These are phyloP conservation scores for Elaphurus davidianus DNA, from an alignment of 2,113 vertebrate species.

Conservation along the genomic window DNA sequence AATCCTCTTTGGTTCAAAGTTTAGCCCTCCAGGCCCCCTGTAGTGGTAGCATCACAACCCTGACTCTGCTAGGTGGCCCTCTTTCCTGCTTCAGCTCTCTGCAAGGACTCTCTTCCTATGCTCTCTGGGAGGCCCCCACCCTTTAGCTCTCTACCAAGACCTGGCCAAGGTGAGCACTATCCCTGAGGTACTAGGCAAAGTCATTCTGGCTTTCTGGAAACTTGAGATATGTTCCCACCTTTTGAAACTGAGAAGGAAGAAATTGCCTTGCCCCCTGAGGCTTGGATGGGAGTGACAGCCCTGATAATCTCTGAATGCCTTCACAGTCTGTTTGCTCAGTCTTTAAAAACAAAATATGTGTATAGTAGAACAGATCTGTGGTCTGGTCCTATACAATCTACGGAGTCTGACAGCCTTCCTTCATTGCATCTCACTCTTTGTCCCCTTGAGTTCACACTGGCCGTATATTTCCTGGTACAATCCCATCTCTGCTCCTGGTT, in stretches of 20 bases:
- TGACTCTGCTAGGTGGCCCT: neutral
- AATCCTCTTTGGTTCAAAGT: neutral
- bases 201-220: neutral
- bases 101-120: neutral
- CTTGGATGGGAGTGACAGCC: neutral
- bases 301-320: neutral
- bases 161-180: neutral
- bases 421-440: neutral
- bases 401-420: too few species aligned
- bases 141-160: neutral
- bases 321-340: neutral
- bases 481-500: neutral
- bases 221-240: neutral
- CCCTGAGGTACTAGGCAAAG: neutral
- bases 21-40: neutral
- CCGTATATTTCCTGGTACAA: neutral
- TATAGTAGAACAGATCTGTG: neutral
- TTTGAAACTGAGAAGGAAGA: neutral
- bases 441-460: neutral
- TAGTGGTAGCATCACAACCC: neutral
- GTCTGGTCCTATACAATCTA: neutral
- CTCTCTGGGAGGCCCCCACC: neutral
- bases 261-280: neutral
- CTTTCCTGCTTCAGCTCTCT: neutral
- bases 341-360: neutral